Conservation (phyloP, 2,113 vertebrate species). For the Tragelaphus scriptus region DNA sequence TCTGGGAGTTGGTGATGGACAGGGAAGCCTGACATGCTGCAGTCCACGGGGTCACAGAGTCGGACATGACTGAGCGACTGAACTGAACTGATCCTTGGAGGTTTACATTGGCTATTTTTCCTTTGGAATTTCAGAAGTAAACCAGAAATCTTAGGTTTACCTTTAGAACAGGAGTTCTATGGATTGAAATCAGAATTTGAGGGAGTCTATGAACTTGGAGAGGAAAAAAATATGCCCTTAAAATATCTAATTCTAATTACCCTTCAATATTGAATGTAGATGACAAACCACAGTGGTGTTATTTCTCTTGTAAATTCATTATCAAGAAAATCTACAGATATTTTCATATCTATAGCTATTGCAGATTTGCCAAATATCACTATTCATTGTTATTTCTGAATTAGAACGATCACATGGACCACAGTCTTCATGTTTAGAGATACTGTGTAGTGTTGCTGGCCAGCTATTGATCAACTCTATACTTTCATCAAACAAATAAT, state of each 20-base stretch:
- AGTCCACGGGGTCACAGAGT: background rate
- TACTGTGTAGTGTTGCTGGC: background rate
- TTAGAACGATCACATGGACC: background rate
- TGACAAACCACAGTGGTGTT: background rate
- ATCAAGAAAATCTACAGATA: background rate
- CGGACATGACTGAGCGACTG: background rate
- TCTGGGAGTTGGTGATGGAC: background rate
- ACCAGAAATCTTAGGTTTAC: background rate
- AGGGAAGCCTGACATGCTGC: background rate
- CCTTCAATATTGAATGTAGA: background rate
- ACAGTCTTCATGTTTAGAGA: background rate
- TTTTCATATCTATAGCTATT: background rate
- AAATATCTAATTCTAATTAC: background rate
- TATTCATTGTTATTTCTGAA: background rate
- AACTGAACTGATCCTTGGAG: background rate
- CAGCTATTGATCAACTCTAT: background rate
- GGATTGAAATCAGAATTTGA: background rate
- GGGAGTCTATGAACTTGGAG: background rate
- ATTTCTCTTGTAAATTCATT: background rate
- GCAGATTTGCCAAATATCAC: background rate
- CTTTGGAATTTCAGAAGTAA: constrained; percentile 27
- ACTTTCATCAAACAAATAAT: background rate
- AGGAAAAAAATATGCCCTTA: background rate
- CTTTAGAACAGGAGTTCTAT: background rate
- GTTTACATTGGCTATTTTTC: background rate